These are phyloP conservation scores for Philhelius pedissequus DNA, from an alignment of 2,888 invertebrate species.

Conservation along the genomic window DNA sequence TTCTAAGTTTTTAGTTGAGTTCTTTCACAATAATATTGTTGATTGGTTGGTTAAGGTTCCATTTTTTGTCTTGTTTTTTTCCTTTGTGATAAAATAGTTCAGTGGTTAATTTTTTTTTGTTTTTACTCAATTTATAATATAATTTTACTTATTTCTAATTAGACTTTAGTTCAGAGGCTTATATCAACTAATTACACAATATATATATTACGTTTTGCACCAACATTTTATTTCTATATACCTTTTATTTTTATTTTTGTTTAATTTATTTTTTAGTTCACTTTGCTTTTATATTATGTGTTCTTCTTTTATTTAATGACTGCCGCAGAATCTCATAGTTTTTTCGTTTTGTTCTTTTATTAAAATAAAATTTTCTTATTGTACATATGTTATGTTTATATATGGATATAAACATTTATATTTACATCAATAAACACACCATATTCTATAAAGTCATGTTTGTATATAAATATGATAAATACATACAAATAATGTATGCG, in stretches of 20 bases:
- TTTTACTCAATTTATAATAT: conserved; percentile 18
- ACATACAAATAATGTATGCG: conserved; percentile 2
- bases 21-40: conserved; percentile 46
- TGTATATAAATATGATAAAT: conserved; percentile 20
- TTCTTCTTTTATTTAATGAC: conserved; percentile 17
- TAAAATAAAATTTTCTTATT: conserved; percentile 17
- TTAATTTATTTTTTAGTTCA: conserved; percentile 13
- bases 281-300: background rate
- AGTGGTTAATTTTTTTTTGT: conserved; percentile 17
- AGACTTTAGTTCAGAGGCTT: conserved; percentile 26
- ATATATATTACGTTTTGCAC: conserved; percentile 47
- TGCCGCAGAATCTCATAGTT: conserved; percentile 29
- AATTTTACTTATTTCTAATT: conserved; percentile 14
- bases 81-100: conserved; percentile 40
- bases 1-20: conserved; percentile 52
- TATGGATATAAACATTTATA: background rate
- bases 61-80: conserved; percentile 4
- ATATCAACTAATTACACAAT: conserved; percentile 31
- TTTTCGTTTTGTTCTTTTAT: conserved; percentile 14
- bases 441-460: conserved; percentile 12
- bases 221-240: conserved; percentile 33
- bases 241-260: background rate
- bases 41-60: conserved; percentile 48
- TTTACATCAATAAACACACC: background rate
- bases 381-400: background rate